Evolutionary conservation across 2,888 invertebrate genomes (phyloP).

Genomic region (Tanaodytes sp.): DNA sequence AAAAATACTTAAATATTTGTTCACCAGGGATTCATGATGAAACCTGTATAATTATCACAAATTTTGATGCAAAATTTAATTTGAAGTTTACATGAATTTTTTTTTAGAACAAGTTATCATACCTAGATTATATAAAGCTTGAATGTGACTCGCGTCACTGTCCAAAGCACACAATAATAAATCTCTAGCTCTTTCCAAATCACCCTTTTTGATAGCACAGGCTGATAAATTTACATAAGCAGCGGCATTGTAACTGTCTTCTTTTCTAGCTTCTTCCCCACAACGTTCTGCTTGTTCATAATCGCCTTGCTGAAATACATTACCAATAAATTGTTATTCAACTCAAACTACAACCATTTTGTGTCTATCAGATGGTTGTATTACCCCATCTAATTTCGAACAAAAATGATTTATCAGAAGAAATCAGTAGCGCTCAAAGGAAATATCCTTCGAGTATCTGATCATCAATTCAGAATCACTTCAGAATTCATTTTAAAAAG

Average conservation of each 20-base stretch:
- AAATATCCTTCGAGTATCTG: too few relatives aligned
- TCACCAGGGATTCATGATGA: too few relatives aligned
- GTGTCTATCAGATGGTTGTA: background rate
- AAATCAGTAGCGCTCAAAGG: too few relatives aligned
- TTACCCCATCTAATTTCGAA: background rate
- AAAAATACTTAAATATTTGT: too few relatives aligned
- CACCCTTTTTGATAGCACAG: slow-evolving; percentile 81
- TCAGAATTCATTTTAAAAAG: too few relatives aligned
- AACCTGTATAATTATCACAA: too few relatives aligned
- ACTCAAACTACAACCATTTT: too few relatives aligned
- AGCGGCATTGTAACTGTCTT: slow-evolving; percentile 85
- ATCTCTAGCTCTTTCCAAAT: slow-evolving; percentile 81
- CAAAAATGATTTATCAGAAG: background rate
- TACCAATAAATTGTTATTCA: background rate
- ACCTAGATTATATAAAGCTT: slow-evolving; percentile 88
- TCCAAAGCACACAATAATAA: slow-evolving; percentile 84
- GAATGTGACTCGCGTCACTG: slow-evolving; percentile 86
- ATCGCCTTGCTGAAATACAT: slow-evolving; percentile 80
- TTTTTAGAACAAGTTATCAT: too few relatives aligned
- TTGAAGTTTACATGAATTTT: too few relatives aligned
- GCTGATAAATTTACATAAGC: slow-evolving; percentile 91
- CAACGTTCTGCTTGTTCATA: slow-evolving; percentile 84
- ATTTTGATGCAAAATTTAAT: too few relatives aligned
- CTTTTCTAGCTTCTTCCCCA: slow-evolving; percentile 82
- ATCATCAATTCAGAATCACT: too few relatives aligned